Evolutionary conservation across 2,888 invertebrate species (phyloP), one percentile per base, ranked within the genome.

Genomic region (Heliconius erato): DNA sequence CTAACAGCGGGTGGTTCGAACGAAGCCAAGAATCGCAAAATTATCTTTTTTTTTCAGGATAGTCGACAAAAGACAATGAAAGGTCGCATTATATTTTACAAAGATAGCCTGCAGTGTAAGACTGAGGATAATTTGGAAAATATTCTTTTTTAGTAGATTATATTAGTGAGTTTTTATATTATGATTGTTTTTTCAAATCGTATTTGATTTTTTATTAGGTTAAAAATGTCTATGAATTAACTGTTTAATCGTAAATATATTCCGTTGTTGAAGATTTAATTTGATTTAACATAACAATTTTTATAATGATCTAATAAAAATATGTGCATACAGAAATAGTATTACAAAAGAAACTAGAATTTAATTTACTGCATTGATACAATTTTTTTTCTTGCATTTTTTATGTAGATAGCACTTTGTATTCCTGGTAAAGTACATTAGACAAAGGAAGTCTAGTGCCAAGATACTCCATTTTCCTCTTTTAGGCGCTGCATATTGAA

Each of bases 61-160:
- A 67, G 26, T 78, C 35, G 74, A 63, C 35, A 76, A 59, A 78
- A 67, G 44, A 78, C 40, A 78, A 78, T 78, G 67, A 78, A 44
- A 78, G 67, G 12, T 65, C 26, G 44, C 40, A 44, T 67, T 67
- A 28, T 78, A 40, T 40, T 19, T 65, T 40, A 65, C 63, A 65
- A 44, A 65, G 65, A 5, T 44, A 9, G 44, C 65, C 67, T 67
- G 77, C 28, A 44, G 67, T 14, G 14, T 26, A 44, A 16, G n/a
- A 77, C 3, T 77, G 63, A 44, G 35, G 19, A 44, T 77, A 63
- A 65, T 14, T 26, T 16, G 26, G 35, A 59, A 59, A 3, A 59
- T 59, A 32, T 32, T 59, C 4, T 59, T 35, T 32, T 32, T n/a
- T n/a, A 23, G 2, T n/a, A n/a, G 14, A 16, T 49, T 32, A n/a